Conservation (phyloP, 2,797 vertebrate genomes). For the Tarsius wallacei region DNA sequence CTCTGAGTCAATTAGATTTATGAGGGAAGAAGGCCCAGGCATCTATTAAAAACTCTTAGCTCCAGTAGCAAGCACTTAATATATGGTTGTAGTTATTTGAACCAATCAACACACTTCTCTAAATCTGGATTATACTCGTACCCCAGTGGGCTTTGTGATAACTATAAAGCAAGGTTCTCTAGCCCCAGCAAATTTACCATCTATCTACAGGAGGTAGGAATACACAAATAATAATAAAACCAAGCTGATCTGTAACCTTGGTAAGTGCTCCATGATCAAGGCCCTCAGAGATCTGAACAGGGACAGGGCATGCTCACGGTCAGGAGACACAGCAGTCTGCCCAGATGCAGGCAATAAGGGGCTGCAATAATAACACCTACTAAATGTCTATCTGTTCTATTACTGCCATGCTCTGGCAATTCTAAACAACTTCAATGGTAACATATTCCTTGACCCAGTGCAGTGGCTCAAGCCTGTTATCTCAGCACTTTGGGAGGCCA, state of each 20-base stretch:
- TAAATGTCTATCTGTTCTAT: neutral
- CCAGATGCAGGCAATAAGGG: neutral
- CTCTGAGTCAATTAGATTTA: slow-evolving; percentile 13
- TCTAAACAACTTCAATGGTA: neutral
- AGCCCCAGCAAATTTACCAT: neutral
- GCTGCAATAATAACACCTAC: neutral
- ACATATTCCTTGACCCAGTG: neutral
- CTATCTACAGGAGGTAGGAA: neutral
- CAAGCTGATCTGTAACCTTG: neutral
- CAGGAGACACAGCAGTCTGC: neutral
- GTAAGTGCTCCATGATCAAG: neutral
- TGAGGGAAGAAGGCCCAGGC: neutral
- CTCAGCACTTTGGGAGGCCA: too few species aligned
- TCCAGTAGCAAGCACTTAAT: slow-evolving; percentile 22
- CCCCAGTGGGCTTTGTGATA: neutral
- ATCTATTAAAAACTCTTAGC: slow-evolving; percentile 11
- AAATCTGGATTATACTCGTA: neutral
- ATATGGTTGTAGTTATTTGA: neutral
- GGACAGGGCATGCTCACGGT: too few species aligned
- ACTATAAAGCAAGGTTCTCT: neutral
- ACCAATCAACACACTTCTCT: neutral
- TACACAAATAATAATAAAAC: neutral
- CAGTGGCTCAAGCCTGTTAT: too few species aligned
- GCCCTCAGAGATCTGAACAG: neutral
- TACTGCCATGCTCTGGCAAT: neutral